Evolutionary conservation across 2,113 vertebrate genomes (phyloP).

Genomic region (Corythornis vintsioides): DNA sequence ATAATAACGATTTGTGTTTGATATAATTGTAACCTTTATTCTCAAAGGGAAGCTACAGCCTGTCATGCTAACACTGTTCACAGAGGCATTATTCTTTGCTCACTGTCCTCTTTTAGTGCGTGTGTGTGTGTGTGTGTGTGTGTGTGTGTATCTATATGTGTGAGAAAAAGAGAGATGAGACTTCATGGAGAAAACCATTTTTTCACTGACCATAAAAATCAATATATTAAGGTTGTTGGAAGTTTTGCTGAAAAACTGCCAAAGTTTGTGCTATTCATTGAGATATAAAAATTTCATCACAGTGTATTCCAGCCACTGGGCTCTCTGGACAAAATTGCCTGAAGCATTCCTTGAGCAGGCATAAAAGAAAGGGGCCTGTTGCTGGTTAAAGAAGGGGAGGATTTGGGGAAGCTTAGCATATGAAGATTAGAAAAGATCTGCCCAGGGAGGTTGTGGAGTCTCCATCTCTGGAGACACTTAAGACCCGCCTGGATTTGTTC

Average conservation of each 20-base stretch:
- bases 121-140: background rate
- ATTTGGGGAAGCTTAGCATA: background rate
- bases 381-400: background rate
- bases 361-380: background rate
- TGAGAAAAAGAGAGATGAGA: background rate
- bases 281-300: background rate
- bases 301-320: background rate
- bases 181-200: background rate
- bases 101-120: background rate
- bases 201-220: background rate
- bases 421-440: background rate
- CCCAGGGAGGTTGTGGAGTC: no score
- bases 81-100: background rate
- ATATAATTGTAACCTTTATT: background rate
- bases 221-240: background rate
- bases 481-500: no score
- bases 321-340: background rate
- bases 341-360: background rate
- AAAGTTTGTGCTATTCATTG: background rate
- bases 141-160: rapidly evolving
- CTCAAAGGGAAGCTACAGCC: background rate
- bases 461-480: no score
- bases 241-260: background rate
- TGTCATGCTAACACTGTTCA: background rate
- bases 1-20: background rate